phyloP scores from a whole-genome alignment of 2,888 invertebrate species.

The Perithous albicinctus region DNA sequence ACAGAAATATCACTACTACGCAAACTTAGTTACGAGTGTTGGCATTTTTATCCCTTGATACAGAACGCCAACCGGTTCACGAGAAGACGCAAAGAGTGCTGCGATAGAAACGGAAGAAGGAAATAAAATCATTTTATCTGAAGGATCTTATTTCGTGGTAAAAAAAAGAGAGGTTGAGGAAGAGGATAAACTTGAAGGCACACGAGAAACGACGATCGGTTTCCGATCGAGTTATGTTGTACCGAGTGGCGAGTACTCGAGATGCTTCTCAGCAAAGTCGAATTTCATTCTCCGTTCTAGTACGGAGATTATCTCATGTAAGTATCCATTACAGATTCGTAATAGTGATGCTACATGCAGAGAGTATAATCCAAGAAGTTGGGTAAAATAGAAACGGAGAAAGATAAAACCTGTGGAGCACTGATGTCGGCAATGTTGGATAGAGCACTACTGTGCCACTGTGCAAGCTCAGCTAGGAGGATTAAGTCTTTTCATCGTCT shows the following conservation, averaged over 20 bases:
- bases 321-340: slow-evolving; percentile 11
- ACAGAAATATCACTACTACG: neutral
- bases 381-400: neutral
- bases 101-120: neutral
- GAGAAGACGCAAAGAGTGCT: neutral
- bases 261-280: slow-evolving; percentile 5
- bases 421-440: neutral
- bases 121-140: slow-evolving; percentile 36
- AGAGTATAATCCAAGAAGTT: slow-evolving; percentile 1
- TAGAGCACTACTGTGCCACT: neutral
- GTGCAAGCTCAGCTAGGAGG: neutral
- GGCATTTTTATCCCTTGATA: neutral
- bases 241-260: slow-evolving; percentile 20
- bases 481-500: slow-evolving; percentile 27
- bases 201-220: slow-evolving; percentile 39
- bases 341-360: neutral
- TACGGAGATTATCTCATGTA: slow-evolving; percentile 35
- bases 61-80: neutral
- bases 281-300: slow-evolving; percentile 34
- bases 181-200: neutral
- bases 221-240: slow-evolving; percentile 41
- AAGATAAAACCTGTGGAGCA: slow-evolving; percentile 18
- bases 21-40: neutral
- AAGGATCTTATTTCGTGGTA: slow-evolving; percentile 21
- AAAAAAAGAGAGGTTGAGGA: neutral